Conservation (phyloP, 2,888 invertebrate genomes). For the Monoplex corrugatus region DNA sequence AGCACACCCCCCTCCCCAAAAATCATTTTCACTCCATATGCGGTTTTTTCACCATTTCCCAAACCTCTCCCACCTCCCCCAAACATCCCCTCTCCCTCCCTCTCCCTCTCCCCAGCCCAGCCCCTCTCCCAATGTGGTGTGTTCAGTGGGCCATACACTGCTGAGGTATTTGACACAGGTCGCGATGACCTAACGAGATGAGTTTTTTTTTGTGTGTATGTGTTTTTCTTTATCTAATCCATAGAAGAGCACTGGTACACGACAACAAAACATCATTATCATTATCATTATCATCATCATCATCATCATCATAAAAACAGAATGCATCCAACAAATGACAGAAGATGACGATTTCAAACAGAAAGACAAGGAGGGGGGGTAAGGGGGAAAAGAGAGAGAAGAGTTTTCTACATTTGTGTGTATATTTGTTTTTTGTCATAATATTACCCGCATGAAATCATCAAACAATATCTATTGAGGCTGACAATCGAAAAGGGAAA, state of each 20-base stretch:
- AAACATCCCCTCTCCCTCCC: background rate
- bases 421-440: conserved; percentile 33
- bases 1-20: background rate
- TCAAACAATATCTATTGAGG: conserved; percentile 42
- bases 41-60: background rate
- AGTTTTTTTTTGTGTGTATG: background rate
- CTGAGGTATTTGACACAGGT: conserved; percentile 46
- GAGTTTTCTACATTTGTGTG: conserved; percentile 40
- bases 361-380: background rate
- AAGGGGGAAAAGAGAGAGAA: background rate
- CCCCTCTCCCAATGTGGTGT: background rate
- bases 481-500: background rate
- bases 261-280: background rate
- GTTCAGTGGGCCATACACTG: conserved; percentile 23
- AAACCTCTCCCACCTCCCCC: background rate
- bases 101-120: background rate
- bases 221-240: too few species aligned
- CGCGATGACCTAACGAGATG: conserved; percentile 33
- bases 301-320: background rate
- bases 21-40: too few species aligned
- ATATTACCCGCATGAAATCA: conserved; percentile 47
- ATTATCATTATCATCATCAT: too few species aligned
- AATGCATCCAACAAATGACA: background rate
- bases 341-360: background rate
- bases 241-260: background rate